Evolutionary conservation across 2,888 invertebrate species (phyloP).

Genomic region (Macrostomum cliftonense): DNA sequence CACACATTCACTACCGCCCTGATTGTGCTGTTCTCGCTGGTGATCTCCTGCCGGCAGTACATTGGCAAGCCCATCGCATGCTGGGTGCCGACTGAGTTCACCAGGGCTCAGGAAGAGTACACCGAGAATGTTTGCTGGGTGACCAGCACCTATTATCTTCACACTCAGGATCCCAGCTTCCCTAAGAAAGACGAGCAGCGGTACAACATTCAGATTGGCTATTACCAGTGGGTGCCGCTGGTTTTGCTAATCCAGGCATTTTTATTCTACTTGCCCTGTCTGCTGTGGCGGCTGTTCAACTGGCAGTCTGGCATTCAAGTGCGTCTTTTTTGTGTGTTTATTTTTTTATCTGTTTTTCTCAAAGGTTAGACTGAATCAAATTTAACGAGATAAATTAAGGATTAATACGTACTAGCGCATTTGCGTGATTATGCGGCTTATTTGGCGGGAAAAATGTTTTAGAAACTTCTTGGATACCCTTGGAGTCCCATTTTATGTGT

Average conservation of each 20-base stretch:
- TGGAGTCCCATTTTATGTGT: too few species aligned
- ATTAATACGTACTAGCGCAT: too few species aligned
- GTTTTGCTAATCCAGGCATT: slow-evolving; percentile 39
- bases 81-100: slow-evolving; percentile 42
- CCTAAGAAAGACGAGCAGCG: slow-evolving; percentile 18
- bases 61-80: slow-evolving; percentile 93
- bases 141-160: slow-evolving; percentile 39
- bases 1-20: slow-evolving; percentile 45
- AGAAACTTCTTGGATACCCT: too few species aligned
- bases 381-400: too few species aligned
- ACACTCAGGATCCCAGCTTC: too few species aligned
- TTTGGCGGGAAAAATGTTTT: too few species aligned
- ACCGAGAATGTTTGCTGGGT: slow-evolving; percentile 42
- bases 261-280: slow-evolving; percentile 39
- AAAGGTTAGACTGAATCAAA: too few species aligned
- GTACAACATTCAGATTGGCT: slow-evolving; percentile 25
- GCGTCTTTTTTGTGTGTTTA: background rate
- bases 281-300: slow-evolving; percentile 39
- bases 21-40: slow-evolving; percentile 69
- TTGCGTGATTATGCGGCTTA: too few species aligned
- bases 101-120: slow-evolving; percentile 41
- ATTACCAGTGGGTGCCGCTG: slow-evolving; percentile 40
- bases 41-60: slow-evolving; percentile 79
- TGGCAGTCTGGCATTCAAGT: slow-evolving; percentile 29
- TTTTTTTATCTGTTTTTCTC: background rate